phyloP scores from a whole-genome alignment of 2,888 invertebrate species.

The Drosophila helvetica region DNA sequence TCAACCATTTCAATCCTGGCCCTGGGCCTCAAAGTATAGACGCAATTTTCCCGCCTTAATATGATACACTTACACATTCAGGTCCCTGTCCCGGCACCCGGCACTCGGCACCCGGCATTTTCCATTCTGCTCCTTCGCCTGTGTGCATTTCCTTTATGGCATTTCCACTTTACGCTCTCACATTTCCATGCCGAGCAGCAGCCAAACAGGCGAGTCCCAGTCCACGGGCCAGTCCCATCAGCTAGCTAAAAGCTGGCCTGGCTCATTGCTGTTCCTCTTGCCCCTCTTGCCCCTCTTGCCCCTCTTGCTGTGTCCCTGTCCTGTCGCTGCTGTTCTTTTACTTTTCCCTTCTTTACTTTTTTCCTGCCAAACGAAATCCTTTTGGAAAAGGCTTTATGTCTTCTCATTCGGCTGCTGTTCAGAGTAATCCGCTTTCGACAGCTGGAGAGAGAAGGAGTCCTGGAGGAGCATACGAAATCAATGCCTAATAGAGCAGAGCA shows the following conservation, averaged over 20 bases:
- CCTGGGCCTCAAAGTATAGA: neutral
- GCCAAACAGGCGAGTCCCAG: neutral
- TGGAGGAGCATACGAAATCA: conserved; percentile 39
- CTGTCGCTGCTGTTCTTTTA: neutral
- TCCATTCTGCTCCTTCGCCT: conserved; percentile 25
- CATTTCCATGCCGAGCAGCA: conserved; percentile 15
- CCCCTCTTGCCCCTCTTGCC: neutral
- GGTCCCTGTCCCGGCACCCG: neutral
- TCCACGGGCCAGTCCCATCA: neutral
- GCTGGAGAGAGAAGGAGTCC: conserved; percentile 2
- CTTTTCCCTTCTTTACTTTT: conserved; percentile 44
- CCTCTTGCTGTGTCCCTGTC: neutral
- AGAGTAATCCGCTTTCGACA: conserved; percentile 66
- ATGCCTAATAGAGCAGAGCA: conserved; percentile 39
- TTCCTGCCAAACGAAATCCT: conserved; percentile 58
- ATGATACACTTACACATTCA: conserved; percentile 15
- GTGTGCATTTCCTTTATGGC: conserved; percentile 63
- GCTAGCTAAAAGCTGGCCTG: neutral
- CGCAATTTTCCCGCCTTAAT: conserved; percentile 26
- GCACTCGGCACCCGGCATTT: conserved; percentile 6
- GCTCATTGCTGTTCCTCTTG: neutral
- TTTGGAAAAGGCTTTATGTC: conserved; percentile 71
- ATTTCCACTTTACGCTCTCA: conserved; percentile 53
- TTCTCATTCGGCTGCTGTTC: conserved; percentile 51
- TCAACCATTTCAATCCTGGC: conserved; percentile 28